Evolutionary conservation across 2,888 invertebrate species (phyloP).

Genomic region (Amphipyra tragopoginis): DNA sequence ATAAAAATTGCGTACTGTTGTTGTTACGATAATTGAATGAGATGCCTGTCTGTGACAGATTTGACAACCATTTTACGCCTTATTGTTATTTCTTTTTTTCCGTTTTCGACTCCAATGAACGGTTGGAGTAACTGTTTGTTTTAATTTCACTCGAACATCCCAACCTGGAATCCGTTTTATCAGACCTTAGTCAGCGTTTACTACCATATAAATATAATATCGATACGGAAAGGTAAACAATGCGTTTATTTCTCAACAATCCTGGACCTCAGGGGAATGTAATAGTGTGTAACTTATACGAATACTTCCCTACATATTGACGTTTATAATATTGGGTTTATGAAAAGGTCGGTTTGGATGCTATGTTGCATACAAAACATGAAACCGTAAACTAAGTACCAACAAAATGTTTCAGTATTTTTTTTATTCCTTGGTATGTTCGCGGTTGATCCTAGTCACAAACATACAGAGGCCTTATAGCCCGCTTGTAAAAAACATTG

Average conservation of each 20-base stretch:
- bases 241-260: slow-evolving; percentile 46
- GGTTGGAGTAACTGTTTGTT: slow-evolving; percentile 56
- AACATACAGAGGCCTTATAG: too few species aligned
- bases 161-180: slow-evolving; percentile 44
- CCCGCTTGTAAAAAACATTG: too few species aligned
- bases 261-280: slow-evolving; percentile 35
- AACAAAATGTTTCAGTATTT: neutral
- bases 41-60: slow-evolving; percentile 61
- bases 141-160: slow-evolving; percentile 49
- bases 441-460: too few species aligned
- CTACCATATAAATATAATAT: slow-evolving; percentile 36
- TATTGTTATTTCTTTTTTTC: slow-evolving; percentile 59
- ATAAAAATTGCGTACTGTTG: slow-evolving; percentile 48
- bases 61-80: slow-evolving; percentile 63
- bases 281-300: slow-evolving; percentile 37
- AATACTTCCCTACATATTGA: slow-evolving; percentile 37
- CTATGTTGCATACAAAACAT: slow-evolving; percentile 32
- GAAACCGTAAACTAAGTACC: slow-evolving; percentile 11
- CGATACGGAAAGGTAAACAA: slow-evolving; percentile 44
- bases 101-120: slow-evolving; percentile 50
- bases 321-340: slow-evolving; percentile 38
- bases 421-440: too few species aligned
- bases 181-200: slow-evolving; percentile 40
- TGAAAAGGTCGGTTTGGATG: slow-evolving; percentile 26
- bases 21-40: slow-evolving; percentile 62